Evolutionary conservation across 2,113 vertebrate genomes (phyloP).

Genomic region (Amblyopsis rosae): DNA sequence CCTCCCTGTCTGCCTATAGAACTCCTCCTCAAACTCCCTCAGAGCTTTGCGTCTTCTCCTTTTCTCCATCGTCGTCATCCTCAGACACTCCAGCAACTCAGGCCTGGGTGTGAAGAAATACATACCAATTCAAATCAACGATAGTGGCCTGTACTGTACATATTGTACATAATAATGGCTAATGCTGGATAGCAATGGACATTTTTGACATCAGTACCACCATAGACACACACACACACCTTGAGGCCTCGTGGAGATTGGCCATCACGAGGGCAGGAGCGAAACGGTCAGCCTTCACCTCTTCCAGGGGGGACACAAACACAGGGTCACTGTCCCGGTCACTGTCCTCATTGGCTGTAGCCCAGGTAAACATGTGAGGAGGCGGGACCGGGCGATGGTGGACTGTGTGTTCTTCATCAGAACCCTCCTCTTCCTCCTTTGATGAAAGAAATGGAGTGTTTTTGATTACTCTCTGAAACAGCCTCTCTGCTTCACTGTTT

Average conservation of each 20-base stretch:
- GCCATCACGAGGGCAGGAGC: slow-evolving; percentile 82
- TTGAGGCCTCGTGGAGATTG: slow-evolving; percentile 91
- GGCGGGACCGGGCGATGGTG: slow-evolving; percentile 51
- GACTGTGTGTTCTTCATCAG: slow-evolving; percentile 65
- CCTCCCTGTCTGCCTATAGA: slow-evolving; percentile 93
- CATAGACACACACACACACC: slow-evolving; percentile 66
- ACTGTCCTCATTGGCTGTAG: slow-evolving; percentile 72
- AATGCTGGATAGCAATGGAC: neutral
- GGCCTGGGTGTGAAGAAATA: slow-evolving; percentile 69
- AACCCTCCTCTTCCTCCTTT: slow-evolving; percentile 78
- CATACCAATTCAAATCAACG: neutral
- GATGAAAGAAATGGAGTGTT: neutral
- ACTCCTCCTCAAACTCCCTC: slow-evolving; percentile 91
- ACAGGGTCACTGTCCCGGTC: slow-evolving; percentile 81
- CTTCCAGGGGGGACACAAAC: slow-evolving; percentile 82
- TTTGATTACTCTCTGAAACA: too few species aligned
- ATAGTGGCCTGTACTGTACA: neutral
- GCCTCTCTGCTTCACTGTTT: too few species aligned
- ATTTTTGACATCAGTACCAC: neutral
- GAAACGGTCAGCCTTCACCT: slow-evolving; percentile 82
- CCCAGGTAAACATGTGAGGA: slow-evolving; percentile 52
- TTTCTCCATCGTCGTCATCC: slow-evolving; percentile 90
- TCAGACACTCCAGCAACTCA: slow-evolving; percentile 88
- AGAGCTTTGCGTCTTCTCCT: slow-evolving; percentile 87
- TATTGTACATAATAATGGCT: neutral